These are phyloP conservation scores for Phymorhynchus buccinoides DNA, from an alignment of 1,140 invertebrate species.

Conservation along the genomic window DNA sequence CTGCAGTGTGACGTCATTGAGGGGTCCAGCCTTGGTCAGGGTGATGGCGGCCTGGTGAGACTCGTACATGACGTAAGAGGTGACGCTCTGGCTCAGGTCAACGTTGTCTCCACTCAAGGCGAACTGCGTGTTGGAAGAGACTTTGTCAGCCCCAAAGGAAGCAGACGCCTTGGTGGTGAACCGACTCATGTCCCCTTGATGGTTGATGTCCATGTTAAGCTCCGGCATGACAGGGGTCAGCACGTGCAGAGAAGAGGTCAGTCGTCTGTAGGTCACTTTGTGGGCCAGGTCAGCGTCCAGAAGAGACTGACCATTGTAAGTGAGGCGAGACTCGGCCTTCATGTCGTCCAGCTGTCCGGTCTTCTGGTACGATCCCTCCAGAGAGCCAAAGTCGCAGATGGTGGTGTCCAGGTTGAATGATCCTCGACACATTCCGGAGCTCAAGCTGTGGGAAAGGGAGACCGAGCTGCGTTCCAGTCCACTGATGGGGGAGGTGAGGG, in stretches of 20 bases:
- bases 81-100: not conserved
- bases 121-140: not conserved
- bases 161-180: slow-evolving; percentile 33
- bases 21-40: slow-evolving; percentile 6
- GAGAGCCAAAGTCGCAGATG: slow-evolving; percentile 8
- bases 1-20: slow-evolving; percentile 10
- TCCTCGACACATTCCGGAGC: not conserved
- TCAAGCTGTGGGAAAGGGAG: not conserved
- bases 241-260: not conserved
- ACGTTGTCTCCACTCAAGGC: not conserved
- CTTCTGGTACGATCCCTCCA: slow-evolving; percentile 7
- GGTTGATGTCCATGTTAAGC: slow-evolving; percentile 35
- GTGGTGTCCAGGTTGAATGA: slow-evolving; percentile 22
- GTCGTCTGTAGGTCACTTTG: not conserved
- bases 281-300: slow-evolving; percentile 17
- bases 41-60: not conserved
- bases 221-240: not conserved
- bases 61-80: not conserved
- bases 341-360: slow-evolving; percentile 30
- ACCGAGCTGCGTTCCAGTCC: slow-evolving; percentile 1
- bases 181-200: slow-evolving; percentile 28
- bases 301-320: slow-evolving; percentile 7
- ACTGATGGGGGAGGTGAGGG: slow-evolving; percentile 28
- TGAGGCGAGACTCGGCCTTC: not conserved
- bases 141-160: not conserved